Percentiles rank a stretch among this genome's conserved stretches.
These are phyloP conservation scores for Platycheirus albimanus DNA, from an alignment of 2,888 invertebrate species.

Conservation along the genomic window DNA sequence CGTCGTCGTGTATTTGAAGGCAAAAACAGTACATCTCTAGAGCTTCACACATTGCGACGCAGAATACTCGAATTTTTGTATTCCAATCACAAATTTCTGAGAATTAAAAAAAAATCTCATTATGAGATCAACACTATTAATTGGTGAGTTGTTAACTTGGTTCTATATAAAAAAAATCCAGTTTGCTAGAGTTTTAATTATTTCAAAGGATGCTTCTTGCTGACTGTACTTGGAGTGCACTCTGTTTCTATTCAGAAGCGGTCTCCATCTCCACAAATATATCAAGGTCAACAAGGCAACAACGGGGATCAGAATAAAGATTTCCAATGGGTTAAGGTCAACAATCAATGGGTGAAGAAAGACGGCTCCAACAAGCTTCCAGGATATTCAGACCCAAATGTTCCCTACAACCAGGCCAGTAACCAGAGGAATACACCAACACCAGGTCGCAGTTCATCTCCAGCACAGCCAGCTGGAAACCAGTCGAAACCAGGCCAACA, in stretches of 20 bases:
- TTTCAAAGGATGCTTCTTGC: slow-evolving; percentile 38
- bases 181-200: too few relatives aligned
- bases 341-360: slow-evolving; percentile 60
- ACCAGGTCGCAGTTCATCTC: slow-evolving; percentile 8
- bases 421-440: slow-evolving; percentile 41
- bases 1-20: slow-evolving; percentile 33
- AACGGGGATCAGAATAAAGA: slow-evolving; percentile 45
- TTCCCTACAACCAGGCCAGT: slow-evolving; percentile 55
- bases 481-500: slow-evolving; percentile 25
- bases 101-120: slow-evolving; percentile 23
- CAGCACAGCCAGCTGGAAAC: slow-evolving; percentile 37
- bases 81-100: slow-evolving; percentile 12
- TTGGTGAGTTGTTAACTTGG: slow-evolving; percentile 61
- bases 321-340: slow-evolving; percentile 65
- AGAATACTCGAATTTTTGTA: slow-evolving; percentile 32
- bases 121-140: slow-evolving; percentile 63
- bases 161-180: too few relatives aligned
- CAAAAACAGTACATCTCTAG: slow-evolving; percentile 40
- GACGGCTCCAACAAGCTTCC: slow-evolving; percentile 53
- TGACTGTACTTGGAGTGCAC: slow-evolving; percentile 30
- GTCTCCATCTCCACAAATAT: slow-evolving; percentile 44
- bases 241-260: slow-evolving; percentile 34
- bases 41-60: slow-evolving; percentile 47
- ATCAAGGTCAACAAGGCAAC: slow-evolving; percentile 8
- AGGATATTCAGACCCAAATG: slow-evolving; percentile 57